Evolutionary conservation across 2,888 invertebrate genomes (phyloP).

Genomic region (Octonoba sinensis): DNA sequence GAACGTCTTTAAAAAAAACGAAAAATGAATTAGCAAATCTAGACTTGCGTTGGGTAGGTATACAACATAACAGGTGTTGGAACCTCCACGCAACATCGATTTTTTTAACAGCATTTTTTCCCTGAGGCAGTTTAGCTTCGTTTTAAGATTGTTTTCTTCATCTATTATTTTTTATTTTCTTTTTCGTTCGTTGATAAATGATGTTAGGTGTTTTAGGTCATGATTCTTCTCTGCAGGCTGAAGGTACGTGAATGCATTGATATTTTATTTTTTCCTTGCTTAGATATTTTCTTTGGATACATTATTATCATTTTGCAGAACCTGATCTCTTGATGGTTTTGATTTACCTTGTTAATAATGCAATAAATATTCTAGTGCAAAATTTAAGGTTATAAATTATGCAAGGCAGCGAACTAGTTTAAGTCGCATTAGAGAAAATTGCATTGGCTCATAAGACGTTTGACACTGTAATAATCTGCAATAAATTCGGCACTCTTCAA

Average conservation of each 20-base stretch:
- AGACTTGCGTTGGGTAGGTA: slow-evolving; percentile 18
- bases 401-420: no score
- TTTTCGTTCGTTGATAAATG: slow-evolving; percentile 40
- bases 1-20: no score
- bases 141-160: slow-evolving; percentile 24
- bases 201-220: slow-evolving; percentile 40
- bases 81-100: slow-evolving; percentile 46
- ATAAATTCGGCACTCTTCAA: no score
- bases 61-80: slow-evolving; percentile 32
- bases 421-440: no score
- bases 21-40: slow-evolving; percentile 35
- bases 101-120: slow-evolving; percentile 30
- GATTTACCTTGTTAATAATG: no score
- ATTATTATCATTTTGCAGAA: slow-evolving; percentile 1
- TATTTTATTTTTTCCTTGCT: no score
- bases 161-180: slow-evolving; percentile 29
- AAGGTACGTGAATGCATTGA: slow-evolving; percentile 23
- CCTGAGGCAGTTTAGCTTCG: slow-evolving; percentile 1
- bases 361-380: no score
- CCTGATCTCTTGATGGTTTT: no score
- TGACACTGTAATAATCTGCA: no score
- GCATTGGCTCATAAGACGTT: no score
- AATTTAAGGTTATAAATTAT: no score
- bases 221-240: slow-evolving; percentile 17
- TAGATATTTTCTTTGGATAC: neutral